A percentile compares a stretch with the other conserved stretches of the same genome.
Conservation (phyloP, 2,888 invertebrate species). For the Agrotis clavis region DNA sequence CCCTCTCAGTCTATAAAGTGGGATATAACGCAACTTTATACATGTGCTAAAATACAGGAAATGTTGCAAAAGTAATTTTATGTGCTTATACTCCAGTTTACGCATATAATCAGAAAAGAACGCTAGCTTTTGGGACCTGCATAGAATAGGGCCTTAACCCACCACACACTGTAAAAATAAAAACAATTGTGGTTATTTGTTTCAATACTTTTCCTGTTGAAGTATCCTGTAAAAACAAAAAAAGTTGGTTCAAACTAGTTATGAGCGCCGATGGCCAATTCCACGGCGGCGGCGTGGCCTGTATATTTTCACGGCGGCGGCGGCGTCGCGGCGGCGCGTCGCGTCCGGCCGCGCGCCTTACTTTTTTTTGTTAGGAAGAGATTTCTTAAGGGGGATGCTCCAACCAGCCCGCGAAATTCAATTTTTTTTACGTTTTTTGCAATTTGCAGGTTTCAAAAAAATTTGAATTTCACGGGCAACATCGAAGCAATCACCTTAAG, state of each 20-base stretch:
- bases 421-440: too few relatives aligned
- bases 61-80: slow-evolving; percentile 16
- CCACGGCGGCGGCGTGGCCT: too few relatives aligned
- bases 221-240: slow-evolving; percentile 6
- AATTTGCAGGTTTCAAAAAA: too few relatives aligned
- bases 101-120: neutral
- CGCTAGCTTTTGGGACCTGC: neutral
- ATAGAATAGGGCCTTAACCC: neutral
- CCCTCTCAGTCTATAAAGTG: slow-evolving; percentile 28
- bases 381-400: too few relatives aligned
- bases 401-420: too few relatives aligned
- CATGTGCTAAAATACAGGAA: slow-evolving; percentile 40
- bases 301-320: too few relatives aligned
- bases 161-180: neutral
- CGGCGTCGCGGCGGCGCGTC: too few relatives aligned
- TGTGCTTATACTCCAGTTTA: neutral
- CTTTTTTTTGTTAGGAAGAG: too few relatives aligned
- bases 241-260: neutral
- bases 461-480: too few relatives aligned
- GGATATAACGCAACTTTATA: slow-evolving; percentile 27
- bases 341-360: too few relatives aligned
- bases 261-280: too few relatives aligned
- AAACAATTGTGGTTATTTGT: neutral
- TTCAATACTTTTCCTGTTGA: neutral
- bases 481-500: too few relatives aligned